Conservation (phyloP, 2,888 invertebrate species). For the Tetanocera ferruginea region DNA sequence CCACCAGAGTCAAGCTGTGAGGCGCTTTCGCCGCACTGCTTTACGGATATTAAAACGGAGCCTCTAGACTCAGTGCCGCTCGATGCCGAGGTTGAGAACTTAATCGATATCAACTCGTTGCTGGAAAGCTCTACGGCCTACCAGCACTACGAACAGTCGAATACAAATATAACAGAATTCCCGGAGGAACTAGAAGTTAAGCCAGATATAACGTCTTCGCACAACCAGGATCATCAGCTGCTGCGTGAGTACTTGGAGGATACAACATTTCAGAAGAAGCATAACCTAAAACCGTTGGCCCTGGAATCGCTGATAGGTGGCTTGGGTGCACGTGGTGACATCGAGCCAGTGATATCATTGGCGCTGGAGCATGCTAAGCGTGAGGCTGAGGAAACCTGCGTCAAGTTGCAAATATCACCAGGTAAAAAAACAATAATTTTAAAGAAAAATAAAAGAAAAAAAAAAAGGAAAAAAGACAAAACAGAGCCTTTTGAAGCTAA, state of each 20-base stretch:
- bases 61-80: slow-evolving; percentile 67
- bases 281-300: slow-evolving; percentile 85
- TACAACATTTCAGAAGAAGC: slow-evolving; percentile 86
- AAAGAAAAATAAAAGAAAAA: neutral
- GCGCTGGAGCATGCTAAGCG: slow-evolving; percentile 89
- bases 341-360: slow-evolving; percentile 85
- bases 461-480: neutral
- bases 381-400: slow-evolving; percentile 88
- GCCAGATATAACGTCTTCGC: slow-evolving; percentile 3
- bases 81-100: slow-evolving; percentile 65
- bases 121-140: slow-evolving; percentile 52
- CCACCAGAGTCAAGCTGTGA: slow-evolving; percentile 74
- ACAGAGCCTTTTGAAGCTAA: no score
- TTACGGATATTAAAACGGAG: slow-evolving; percentile 66
- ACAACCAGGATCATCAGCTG: slow-evolving; percentile 78
- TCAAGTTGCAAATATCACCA: slow-evolving; percentile 87
- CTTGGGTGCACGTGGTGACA: slow-evolving; percentile 78
- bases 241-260: slow-evolving; percentile 86
- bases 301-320: slow-evolving; percentile 74
- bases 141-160: neutral
- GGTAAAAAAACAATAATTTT: slow-evolving; percentile 74
- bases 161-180: neutral
- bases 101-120: slow-evolving; percentile 65
- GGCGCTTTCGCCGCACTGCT: slow-evolving; percentile 71
- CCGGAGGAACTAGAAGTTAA: slow-evolving; percentile 6